Base-by-base conservation (phyloP, 1,140 invertebrate species). In the Lutraria rhynchaena region DNA sequence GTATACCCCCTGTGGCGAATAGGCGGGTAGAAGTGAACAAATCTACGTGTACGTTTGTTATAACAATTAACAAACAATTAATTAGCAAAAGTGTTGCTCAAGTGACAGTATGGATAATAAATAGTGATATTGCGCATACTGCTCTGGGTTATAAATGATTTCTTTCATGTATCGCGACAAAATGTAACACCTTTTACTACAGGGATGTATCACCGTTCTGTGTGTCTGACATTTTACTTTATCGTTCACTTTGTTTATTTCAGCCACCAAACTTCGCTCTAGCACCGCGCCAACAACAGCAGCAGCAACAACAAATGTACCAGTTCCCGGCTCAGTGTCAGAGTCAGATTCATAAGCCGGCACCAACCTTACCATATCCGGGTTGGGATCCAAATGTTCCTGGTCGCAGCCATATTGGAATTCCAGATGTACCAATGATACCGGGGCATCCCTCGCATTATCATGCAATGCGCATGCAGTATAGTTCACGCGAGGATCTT, bases 301-400 rank as follows among this genome's bases (percentile, higher is more conserved):
- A 22, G 22, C 53, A 33, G 9, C 33, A 51, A 24, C 49, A 41
- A 33, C 31, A 31, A 1, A 41, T 57, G 13, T 27, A 33, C n/a
- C 70, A 73, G 53, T 24, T 27, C 22, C 49, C 58, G 11, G 37
- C 46, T n/a, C 58, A 49, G 7, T 77, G 74, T 33, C 74, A 77
- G n/a, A 35, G 60, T 11, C 74, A 80, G 44, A 80, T 80, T 24
- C 55, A 58, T 55, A 80, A 80, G 41, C 77, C 77, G 13, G 55
- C 77, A 1, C 77, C 77, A 11, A 80, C 77, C 1, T 53, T 58
- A 24, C 55, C 77, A 11, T 70, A 31, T 41, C 35, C 65, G 31
- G 65, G 77, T 19, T 80, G 77, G 77, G 57, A 71, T 27, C 77
- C 65, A 31, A 51, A 69, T 33, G 29, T 33, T 3, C 33, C 53